Conservation (phyloP, 1,140 invertebrate species). For the Arctopsyche grandis region DNA sequence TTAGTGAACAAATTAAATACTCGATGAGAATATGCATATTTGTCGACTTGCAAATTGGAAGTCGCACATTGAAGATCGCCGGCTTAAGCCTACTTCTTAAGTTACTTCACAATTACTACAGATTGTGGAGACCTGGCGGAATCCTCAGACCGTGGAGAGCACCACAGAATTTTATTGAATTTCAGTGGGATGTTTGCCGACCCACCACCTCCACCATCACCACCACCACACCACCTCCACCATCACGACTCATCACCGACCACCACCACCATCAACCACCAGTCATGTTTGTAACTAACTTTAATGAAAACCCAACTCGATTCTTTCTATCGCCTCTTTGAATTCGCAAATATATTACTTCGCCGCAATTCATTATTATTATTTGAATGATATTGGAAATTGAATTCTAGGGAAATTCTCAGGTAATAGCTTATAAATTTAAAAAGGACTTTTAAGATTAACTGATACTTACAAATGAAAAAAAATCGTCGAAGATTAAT, state of each 20-base stretch:
- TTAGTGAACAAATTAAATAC: too few relatives aligned
- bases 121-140: conserved; percentile 29
- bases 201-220: conserved; percentile 2
- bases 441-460: too few relatives aligned
- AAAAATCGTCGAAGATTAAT: too few relatives aligned
- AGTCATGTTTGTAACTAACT: conserved; percentile 53
- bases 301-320: conserved; percentile 54
- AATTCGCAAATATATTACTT: background rate
- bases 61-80: conserved; percentile 2
- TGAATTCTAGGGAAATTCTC: too few relatives aligned
- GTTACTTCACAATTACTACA: conserved; percentile 34
- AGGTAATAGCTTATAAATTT: too few relatives aligned
- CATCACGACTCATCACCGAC: background rate
- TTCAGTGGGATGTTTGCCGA: conserved; percentile 49
- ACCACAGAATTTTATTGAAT: conserved; percentile 52
- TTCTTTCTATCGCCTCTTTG: background rate
- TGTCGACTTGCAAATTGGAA: background rate
- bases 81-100: background rate
- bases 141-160: conserved; percentile 18
- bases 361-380: too few relatives aligned
- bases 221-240: background rate
- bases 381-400: too few relatives aligned
- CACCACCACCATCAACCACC: conserved; percentile 19
- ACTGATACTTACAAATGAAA: too few relatives aligned
- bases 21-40: background rate